Conservation (phyloP, 23 tunicate genomes). For the Pegea sp. region DNA sequence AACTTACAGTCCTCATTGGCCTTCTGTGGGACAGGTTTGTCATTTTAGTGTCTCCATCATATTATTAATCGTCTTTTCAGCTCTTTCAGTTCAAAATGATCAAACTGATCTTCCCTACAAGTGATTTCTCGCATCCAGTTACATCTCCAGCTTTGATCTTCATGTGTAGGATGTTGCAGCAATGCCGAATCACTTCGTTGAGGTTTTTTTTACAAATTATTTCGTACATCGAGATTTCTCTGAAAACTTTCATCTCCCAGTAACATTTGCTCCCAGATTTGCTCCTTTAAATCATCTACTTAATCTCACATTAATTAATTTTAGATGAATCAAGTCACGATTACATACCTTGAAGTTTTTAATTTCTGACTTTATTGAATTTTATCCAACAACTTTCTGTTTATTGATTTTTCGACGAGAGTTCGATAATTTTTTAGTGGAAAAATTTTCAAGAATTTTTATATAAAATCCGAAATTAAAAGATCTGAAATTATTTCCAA, state of each 20-base stretch:
- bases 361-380: not conserved
- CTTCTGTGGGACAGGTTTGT: not conserved
- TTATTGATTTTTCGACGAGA: not conserved
- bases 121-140: slow-evolving; percentile 57
- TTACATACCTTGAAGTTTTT: not conserved
- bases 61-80: slow-evolving; percentile 11
- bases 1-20: too few species aligned
- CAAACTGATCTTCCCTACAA: slow-evolving; percentile 58
- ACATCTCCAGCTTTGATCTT: slow-evolving; percentile 46
- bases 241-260: too few species aligned
- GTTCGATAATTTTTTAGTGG: too few species aligned
- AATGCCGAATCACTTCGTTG: slow-evolving; percentile 6
- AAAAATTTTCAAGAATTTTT: too few species aligned
- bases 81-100: slow-evolving; percentile 63
- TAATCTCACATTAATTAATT: too few species aligned
- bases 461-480: too few species aligned
- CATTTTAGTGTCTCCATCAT: not conserved
- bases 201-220: slow-evolving; percentile 34
- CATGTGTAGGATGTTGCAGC: slow-evolving; percentile 31
- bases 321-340: too few species aligned
- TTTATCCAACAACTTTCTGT: not conserved
- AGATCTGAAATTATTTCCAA: too few species aligned
- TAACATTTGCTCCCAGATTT: too few species aligned
- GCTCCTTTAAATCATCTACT: too few species aligned
- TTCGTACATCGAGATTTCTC: too few species aligned